These are phyloP conservation scores for Hymenochirus boettgeri DNA, from an alignment of 2,113 vertebrate genomes.

Conservation along the genomic window DNA sequence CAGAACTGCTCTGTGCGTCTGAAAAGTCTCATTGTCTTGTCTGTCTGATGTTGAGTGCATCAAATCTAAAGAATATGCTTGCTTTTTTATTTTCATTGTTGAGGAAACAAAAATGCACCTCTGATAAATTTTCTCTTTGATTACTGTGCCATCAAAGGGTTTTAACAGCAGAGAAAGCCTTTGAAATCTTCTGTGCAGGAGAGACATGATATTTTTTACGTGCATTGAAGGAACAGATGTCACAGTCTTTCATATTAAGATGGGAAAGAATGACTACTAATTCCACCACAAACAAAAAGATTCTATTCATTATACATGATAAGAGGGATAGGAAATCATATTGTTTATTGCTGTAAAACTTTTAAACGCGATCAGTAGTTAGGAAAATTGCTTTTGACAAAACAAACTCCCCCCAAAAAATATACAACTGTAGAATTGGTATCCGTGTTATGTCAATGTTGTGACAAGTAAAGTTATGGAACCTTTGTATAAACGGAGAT, in stretches of 20 bases:
- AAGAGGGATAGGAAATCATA: conserved; percentile 39
- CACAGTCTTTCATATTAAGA: conserved; percentile 73
- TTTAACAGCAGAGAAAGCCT: conserved; percentile 76
- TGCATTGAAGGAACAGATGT: conserved; percentile 76
- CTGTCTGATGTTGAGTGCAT: conserved; percentile 67
- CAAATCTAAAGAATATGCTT: conserved; percentile 61
- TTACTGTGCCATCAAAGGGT: conserved; percentile 77
- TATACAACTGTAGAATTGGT: conserved; percentile 57
- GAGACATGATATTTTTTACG: conserved; percentile 74
- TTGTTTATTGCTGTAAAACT: conserved; percentile 37
- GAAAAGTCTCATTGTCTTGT: conserved; percentile 60
- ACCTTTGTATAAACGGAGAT: not conserved
- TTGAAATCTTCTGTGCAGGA: conserved; percentile 79
- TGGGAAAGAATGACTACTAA: conserved; percentile 68
- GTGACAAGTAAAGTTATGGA: conserved; percentile 27
- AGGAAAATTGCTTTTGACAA: conserved; percentile 38
- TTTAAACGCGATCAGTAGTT: conserved; percentile 39
- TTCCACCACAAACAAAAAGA: conserved; percentile 66
- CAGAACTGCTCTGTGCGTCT: conserved; percentile 31
- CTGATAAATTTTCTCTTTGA: conserved; percentile 84
- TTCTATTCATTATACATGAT: conserved; percentile 51
- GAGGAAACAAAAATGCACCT: conserved; percentile 79
- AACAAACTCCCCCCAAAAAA: conserved; percentile 51
- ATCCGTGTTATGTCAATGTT: conserved; percentile 34
- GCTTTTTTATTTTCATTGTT: conserved; percentile 76